Conservation (phyloP, 2,113 vertebrate genomes). For the Apteryx mantelli region DNA sequence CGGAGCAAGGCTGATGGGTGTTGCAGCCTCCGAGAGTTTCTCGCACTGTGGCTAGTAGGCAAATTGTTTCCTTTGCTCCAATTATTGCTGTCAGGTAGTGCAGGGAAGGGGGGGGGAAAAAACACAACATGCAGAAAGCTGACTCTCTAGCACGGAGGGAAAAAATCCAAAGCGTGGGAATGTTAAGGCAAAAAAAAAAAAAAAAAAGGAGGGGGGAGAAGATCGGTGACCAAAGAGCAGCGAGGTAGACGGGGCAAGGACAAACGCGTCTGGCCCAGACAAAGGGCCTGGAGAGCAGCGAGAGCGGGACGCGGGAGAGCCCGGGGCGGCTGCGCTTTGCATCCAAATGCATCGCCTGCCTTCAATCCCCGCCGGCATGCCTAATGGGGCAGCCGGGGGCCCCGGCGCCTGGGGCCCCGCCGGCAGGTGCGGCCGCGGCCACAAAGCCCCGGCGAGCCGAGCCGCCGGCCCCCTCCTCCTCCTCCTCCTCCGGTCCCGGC, state of each 20-base stretch:
- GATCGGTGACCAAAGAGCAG: neutral
- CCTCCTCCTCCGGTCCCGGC: neutral
- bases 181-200: neutral
- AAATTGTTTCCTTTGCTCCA: neutral
- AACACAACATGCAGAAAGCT: neutral
- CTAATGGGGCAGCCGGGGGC: neutral
- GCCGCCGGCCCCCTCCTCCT: neutral
- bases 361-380: neutral
- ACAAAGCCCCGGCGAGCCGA: neutral
- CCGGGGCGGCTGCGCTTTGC: neutral
- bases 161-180: neutral
- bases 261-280: neutral
- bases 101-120: accelerated
- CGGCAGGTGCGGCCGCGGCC: slow-evolving; percentile 6
- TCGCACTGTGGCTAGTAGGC: neutral
- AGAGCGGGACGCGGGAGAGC: neutral
- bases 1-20: neutral
- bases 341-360: neutral
- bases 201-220: neutral
- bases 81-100: neutral
- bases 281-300: neutral
- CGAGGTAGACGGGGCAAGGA: neutral
- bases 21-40: neutral
- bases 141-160: accelerated
- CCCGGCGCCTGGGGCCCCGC: neutral